Conservation (phyloP, 2,888 invertebrate species). For the Caenorhabditis japonica region DNA sequence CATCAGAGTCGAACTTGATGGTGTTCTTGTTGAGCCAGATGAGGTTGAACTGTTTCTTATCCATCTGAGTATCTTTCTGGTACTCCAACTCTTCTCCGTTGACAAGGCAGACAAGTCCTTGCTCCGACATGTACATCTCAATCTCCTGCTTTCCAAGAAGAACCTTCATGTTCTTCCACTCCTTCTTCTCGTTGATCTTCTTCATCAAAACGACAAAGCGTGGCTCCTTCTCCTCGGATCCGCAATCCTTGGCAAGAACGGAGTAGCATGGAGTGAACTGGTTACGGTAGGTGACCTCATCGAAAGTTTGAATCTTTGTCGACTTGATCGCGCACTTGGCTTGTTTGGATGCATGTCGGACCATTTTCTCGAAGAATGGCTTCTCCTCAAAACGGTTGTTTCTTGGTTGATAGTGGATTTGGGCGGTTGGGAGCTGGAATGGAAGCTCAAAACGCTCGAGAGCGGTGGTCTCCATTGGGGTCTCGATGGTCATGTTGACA, state of each 20-base stretch:
- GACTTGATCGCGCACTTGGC: constrained; percentile 57
- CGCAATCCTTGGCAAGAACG: constrained; percentile 79
- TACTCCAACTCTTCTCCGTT: constrained; percentile 63
- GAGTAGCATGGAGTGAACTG: constrained; percentile 77
- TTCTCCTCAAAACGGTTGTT: constrained; percentile 32
- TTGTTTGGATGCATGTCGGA: constrained; percentile 33
- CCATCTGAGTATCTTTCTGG: constrained; percentile 44
- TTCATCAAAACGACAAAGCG: constrained; percentile 78
- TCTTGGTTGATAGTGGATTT: constrained; percentile 51
- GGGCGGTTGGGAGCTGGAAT: constrained; percentile 53
- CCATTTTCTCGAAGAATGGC: constrained; percentile 44
- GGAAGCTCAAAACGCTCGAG: constrained; percentile 48
- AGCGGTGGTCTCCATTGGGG: constrained; percentile 45
- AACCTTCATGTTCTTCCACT: constrained; percentile 70
- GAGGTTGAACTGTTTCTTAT: constrained; percentile 52
- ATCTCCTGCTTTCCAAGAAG: constrained; percentile 58
- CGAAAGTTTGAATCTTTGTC: constrained; percentile 72
- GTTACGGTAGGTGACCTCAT: constrained; percentile 70
- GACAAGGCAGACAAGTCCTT: constrained; percentile 55
- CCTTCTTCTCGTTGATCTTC: constrained; percentile 61
- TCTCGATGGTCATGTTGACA: constrained; percentile 56
- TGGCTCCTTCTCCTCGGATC: constrained; percentile 69
- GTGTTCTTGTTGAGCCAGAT: constrained; percentile 45
- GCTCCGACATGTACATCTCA: constrained; percentile 48
- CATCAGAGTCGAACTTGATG: constrained; percentile 50